Evolutionary conservation across 2,888 invertebrate species (phyloP).

Genomic region (Platycheirus albimanus): DNA sequence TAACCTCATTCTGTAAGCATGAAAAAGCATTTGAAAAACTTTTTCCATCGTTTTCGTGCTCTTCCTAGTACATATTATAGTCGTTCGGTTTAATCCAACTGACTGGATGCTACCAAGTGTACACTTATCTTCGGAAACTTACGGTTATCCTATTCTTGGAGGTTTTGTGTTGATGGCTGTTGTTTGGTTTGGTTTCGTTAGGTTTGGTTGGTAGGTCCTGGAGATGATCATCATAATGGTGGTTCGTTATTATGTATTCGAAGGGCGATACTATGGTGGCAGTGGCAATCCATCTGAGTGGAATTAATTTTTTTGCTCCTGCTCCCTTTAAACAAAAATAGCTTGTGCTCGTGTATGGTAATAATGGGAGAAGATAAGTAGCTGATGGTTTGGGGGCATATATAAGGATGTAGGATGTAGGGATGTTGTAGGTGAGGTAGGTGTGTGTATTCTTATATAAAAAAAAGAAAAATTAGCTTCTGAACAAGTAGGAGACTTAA

Average conservation of each 20-base stretch:
- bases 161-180: constrained; percentile 51
- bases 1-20: background rate
- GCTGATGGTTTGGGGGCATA: constrained; percentile 6
- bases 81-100: constrained; percentile 28
- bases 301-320: constrained; percentile 42
- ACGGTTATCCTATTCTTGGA: constrained; percentile 59
- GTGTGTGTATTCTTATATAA: too few species aligned
- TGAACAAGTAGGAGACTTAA: constrained; percentile 19
- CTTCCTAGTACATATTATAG: constrained; percentile 1
- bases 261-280: constrained; percentile 26
- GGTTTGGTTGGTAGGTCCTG: constrained; percentile 20
- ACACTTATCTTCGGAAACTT: constrained; percentile 58
- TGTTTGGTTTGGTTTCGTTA: constrained; percentile 35
- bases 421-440: background rate
- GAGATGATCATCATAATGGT: constrained; percentile 42
- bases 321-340: constrained; percentile 50
- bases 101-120: constrained; percentile 38
- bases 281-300: constrained; percentile 61
- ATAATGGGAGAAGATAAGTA: constrained; percentile 61
- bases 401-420: background rate
- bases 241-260: background rate
- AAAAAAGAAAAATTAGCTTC: too few species aligned
- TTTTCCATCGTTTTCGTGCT: constrained; percentile 14
- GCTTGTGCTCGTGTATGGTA: constrained; percentile 57
- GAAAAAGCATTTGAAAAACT: constrained; percentile 6